phyloP scores from a whole-genome alignment of 2,888 invertebrate genomes.

The Diabrotica balteata region DNA sequence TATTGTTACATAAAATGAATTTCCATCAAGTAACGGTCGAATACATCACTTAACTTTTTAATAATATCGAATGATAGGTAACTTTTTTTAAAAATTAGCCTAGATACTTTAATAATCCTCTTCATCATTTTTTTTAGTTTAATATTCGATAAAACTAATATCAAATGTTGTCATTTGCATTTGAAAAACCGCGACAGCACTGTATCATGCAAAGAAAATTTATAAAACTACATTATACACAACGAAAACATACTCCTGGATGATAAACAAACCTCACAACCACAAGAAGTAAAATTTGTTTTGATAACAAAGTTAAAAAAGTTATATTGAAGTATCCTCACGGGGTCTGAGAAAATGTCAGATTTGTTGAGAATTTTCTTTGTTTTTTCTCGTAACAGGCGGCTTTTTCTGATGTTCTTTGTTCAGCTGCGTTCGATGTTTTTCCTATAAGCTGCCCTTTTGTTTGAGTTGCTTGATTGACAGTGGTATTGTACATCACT shows the following conservation, averaged over 20 bases:
- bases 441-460: constrained; percentile 18
- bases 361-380: constrained; percentile 15
- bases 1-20: too few species aligned
- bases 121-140: too few species aligned
- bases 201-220: too few species aligned
- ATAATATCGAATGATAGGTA: too few species aligned
- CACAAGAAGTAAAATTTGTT: constrained; percentile 11
- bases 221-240: too few species aligned
- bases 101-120: too few species aligned
- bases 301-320: constrained; percentile 13
- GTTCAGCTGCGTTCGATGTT: constrained; percentile 18
- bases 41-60: too few species aligned
- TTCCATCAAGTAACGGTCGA: too few species aligned
- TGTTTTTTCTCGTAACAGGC: constrained; percentile 7
- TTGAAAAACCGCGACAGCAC: too few species aligned
- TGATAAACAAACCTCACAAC: constrained; percentile 1
- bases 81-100: too few species aligned
- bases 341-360: constrained; percentile 12
- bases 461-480: constrained; percentile 16
- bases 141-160: too few species aligned
- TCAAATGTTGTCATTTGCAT: too few species aligned
- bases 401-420: constrained; percentile 15
- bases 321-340: constrained; percentile 17
- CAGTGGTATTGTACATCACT: constrained; percentile 12
- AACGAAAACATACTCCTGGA: neutral